phyloP scores from a whole-genome alignment of 2,888 invertebrate species.

The Meiosimyza platycephala region DNA sequence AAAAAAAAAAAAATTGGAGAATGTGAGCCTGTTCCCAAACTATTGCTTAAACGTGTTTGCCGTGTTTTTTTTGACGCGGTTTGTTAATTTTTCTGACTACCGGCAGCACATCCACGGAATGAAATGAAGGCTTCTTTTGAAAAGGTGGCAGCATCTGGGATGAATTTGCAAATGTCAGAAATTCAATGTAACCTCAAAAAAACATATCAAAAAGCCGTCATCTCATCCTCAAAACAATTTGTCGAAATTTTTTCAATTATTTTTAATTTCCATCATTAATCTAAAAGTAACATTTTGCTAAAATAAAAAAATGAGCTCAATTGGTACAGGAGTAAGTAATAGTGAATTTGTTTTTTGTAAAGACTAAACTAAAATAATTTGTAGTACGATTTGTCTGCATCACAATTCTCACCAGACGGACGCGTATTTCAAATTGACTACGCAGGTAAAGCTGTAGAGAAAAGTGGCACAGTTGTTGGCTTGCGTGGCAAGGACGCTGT shows the following conservation, averaged over 20 bases:
- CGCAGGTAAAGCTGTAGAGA: slow-evolving; percentile 98
- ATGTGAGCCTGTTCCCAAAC: too few species aligned
- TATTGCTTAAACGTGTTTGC: too few species aligned
- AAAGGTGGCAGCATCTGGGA: background rate
- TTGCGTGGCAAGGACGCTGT: slow-evolving; percentile 96
- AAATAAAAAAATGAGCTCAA: slow-evolving; percentile 83
- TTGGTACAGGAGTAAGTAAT: slow-evolving; percentile 90
- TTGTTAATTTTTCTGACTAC: too few species aligned
- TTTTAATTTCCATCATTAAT: slow-evolving; percentile 29
- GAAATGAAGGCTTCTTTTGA: background rate
- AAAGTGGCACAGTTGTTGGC: slow-evolving; percentile 95
- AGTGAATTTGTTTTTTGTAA: background rate
- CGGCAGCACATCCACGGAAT: background rate
- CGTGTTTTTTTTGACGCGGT: too few species aligned
- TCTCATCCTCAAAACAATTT: slow-evolving; percentile 56
- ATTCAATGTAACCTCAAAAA: slow-evolving; percentile 45
- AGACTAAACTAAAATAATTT: background rate
- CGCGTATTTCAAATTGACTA: slow-evolving; percentile 99
- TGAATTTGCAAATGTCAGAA: background rate
- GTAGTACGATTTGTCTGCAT: slow-evolving; percentile 99
- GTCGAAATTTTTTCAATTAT: slow-evolving; percentile 41
- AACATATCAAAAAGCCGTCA: slow-evolving; percentile 61
- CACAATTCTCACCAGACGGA: slow-evolving; percentile 99
- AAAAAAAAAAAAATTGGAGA: too few species aligned
- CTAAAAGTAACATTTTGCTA: slow-evolving; percentile 12